Conservation (phyloP, 2,888 invertebrate species). For the Pseudococcus jackbeardsleyi region DNA sequence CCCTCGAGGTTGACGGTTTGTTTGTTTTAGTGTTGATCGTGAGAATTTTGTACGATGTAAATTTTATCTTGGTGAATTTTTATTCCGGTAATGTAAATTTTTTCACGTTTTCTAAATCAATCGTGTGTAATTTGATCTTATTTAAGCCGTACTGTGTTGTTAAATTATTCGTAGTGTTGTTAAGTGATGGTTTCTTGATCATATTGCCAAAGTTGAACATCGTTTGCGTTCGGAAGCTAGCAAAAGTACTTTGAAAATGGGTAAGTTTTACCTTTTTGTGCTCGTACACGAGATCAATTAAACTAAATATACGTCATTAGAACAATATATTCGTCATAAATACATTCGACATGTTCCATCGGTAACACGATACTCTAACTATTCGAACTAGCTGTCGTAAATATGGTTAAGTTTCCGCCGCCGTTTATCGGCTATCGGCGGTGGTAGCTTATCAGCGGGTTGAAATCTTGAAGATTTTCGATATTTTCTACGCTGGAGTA, state of each 20-base stretch:
- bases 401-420: not conserved
- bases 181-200: slow-evolving; percentile 48
- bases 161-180: slow-evolving; percentile 11
- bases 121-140: slow-evolving; percentile 23
- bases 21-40: slow-evolving; percentile 54
- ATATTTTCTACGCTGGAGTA: not conserved
- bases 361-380: not conserved
- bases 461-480: not conserved
- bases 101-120: slow-evolving; percentile 9
- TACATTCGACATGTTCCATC: not conserved
- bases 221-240: not conserved
- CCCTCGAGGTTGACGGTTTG: slow-evolving; percentile 54
- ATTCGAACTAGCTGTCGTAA: not conserved
- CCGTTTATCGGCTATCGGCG: not conserved
- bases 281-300: not conserved
- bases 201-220: not conserved
- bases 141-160: not conserved
- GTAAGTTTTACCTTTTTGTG: not conserved
- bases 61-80: not conserved
- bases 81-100: slow-evolving; percentile 19
- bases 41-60: slow-evolving; percentile 30
- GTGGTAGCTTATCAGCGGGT: not conserved
- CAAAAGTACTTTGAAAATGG: not conserved
- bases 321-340: not conserved
- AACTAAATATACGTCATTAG: not conserved